A percentile compares a stretch with the other conserved stretches of the same genome.
These are phyloP conservation scores for Gopherus flavomarginatus DNA, from an alignment of 2,113 vertebrate genomes.

Conservation along the genomic window DNA sequence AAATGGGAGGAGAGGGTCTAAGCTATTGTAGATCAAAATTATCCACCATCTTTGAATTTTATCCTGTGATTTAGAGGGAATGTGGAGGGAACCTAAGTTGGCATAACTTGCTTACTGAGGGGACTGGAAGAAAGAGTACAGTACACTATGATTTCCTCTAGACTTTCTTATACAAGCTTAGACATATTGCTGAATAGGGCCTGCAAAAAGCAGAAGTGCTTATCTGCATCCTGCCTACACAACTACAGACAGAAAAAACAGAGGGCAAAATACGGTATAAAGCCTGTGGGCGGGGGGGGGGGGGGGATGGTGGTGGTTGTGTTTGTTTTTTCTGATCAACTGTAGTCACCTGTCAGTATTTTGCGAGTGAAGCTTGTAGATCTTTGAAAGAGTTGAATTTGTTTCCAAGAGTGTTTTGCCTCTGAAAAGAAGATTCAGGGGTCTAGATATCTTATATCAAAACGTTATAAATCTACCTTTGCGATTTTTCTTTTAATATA, in stretches of 20 bases:
- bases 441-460: background rate
- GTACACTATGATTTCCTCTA: background rate
- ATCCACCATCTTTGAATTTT: rapidly evolving
- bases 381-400: background rate
- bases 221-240: background rate
- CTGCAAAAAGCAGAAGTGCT: background rate
- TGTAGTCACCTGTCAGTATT: background rate
- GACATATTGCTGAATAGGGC: rapidly evolving
- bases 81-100: background rate
- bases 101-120: rapidly evolving
- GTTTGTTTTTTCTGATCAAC: background rate
- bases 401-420: background rate
- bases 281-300: background rate
- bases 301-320: no score
- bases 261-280: background rate
- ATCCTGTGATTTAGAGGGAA: background rate
- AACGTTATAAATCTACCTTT: rapidly evolving
- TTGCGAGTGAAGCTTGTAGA: background rate
- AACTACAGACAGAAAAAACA: background rate
- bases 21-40: background rate
- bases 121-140: background rate
- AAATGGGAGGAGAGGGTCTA: background rate
- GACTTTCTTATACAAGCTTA: background rate
- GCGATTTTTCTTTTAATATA: background rate
- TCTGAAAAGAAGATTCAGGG: background rate